A percentile compares a stretch with the other conserved stretches of the same genome.
Conservation (phyloP, 2,888 invertebrate species). For the Leptopterna dolabrata region DNA sequence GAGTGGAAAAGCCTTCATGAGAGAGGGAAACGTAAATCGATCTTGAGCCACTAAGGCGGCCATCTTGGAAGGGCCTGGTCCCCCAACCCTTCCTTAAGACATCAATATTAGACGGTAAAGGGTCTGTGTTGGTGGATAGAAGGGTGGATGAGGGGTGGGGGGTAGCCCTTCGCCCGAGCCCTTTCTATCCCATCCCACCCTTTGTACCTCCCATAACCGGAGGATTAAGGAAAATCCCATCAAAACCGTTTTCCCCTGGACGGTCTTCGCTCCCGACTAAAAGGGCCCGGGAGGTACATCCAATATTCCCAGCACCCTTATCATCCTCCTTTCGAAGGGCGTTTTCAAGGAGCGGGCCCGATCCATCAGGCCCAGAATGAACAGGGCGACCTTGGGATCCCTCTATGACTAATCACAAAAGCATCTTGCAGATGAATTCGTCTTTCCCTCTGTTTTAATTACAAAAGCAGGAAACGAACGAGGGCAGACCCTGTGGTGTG, state of each 20-base stretch:
- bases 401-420: conserved; percentile 17
- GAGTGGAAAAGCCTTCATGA: too few relatives aligned
- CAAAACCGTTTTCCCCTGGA: background rate
- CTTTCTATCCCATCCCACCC: background rate
- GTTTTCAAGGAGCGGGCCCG: background rate
- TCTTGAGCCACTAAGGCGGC: background rate
- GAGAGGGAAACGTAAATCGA: background rate
- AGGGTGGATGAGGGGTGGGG: background rate
- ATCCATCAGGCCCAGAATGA: conserved; percentile 1
- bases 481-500: background rate
- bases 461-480: background rate
- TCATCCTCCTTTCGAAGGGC: conserved; percentile 18
- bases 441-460: conserved; percentile 4
- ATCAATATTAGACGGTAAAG: conserved; percentile 9
- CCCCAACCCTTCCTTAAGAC: conserved; percentile 18
- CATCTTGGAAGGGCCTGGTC: background rate
- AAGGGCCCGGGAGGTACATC: background rate
- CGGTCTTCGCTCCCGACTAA: background rate
- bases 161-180: background rate
- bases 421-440: conserved; percentile 12
- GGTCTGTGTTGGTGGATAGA: background rate
- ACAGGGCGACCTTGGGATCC: conserved; percentile 15
- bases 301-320: conserved; percentile 22
- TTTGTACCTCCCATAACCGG: background rate
- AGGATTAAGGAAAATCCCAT: conserved; percentile 29